Percentiles rank a stretch among this genome's conserved stretches.
phyloP scores from a whole-genome alignment of 2,888 invertebrate genomes.

The Meiosimyza decipiens region DNA sequence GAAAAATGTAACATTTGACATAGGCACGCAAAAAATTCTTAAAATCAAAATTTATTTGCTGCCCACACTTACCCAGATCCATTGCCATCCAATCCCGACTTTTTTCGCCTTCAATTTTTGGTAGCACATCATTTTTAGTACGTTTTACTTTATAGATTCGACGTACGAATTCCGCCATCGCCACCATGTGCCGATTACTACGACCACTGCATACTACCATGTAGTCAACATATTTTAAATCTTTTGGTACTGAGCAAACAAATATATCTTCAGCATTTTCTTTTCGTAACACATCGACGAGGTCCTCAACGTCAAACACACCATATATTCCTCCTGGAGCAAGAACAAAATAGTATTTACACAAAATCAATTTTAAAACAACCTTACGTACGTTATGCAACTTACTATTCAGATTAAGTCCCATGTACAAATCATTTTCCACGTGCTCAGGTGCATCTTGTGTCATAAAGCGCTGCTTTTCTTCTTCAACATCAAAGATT shows the following conservation, averaged over 20 bases:
- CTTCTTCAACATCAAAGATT: slow-evolving; percentile 81
- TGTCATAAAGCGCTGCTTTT: slow-evolving; percentile 64
- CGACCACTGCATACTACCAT: slow-evolving; percentile 83
- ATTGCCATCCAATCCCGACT: slow-evolving; percentile 88
- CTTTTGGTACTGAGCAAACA: slow-evolving; percentile 79
- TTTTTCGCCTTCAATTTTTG: slow-evolving; percentile 81
- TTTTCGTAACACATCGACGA: slow-evolving; percentile 78
- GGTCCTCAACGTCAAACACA: slow-evolving; percentile 89
- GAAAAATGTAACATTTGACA: too few species aligned
- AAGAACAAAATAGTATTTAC: background rate
- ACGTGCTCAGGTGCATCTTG: slow-evolving; percentile 56
- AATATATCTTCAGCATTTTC: slow-evolving; percentile 86
- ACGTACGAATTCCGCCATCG: slow-evolving; percentile 79
- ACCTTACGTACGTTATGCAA: background rate
- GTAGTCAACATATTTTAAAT: slow-evolving; percentile 84
- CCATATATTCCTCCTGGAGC: slow-evolving; percentile 80
- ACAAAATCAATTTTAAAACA: background rate
- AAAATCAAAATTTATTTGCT: background rate
- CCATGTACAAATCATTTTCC: slow-evolving; percentile 67
- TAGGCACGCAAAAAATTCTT: too few species aligned
- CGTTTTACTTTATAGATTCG: slow-evolving; percentile 82
- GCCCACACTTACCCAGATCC: slow-evolving; percentile 79
- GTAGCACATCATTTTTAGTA: slow-evolving; percentile 72
- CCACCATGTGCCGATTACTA: slow-evolving; percentile 79
- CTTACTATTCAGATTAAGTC: slow-evolving; percentile 71